Percentiles rank a stretch among this genome's conserved stretches.
These are phyloP conservation scores for Leucophenga montana DNA, from an alignment of 2,888 invertebrate species.

Conservation along the genomic window DNA sequence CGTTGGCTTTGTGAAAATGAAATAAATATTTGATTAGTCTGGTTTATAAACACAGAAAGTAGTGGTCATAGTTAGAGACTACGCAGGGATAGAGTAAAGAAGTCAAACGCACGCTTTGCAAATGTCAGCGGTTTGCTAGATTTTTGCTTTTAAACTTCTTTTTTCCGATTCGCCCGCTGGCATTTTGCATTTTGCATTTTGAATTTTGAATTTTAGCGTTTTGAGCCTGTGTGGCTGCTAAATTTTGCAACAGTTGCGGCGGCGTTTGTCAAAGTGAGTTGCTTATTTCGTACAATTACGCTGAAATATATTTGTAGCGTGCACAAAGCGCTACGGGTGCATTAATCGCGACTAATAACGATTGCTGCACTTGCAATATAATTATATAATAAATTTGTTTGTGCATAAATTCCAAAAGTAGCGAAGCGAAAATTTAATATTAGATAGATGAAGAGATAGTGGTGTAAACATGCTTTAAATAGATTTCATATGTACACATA, in stretches of 20 bases:
- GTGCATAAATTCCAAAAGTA: conserved; percentile 47
- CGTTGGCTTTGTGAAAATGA: conserved; percentile 53
- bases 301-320: neutral
- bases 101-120: neutral
- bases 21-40: conserved; percentile 60
- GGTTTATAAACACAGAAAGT: conserved; percentile 20
- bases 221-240: neutral
- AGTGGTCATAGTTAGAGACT: neutral
- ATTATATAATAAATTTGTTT: conserved; percentile 53
- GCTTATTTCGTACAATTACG: conserved; percentile 1
- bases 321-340: too few relatives aligned
- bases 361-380: conserved; percentile 27
- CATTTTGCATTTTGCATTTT: too few relatives aligned
- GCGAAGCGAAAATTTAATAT: neutral
- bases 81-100: too few relatives aligned
- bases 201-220: neutral
- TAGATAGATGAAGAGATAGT: neutral
- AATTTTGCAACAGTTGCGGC: conserved; percentile 2
- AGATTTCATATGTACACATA: neutral
- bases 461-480: neutral
- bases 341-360: too few relatives aligned
- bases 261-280: neutral
- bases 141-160: neutral
- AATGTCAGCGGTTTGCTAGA: conserved; percentile 6
- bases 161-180: too few relatives aligned